Percentiles rank a stretch among this genome's conserved stretches.
Conservation (phyloP, 2,888 invertebrate genomes). For the Listrodromus nycthemerus region DNA sequence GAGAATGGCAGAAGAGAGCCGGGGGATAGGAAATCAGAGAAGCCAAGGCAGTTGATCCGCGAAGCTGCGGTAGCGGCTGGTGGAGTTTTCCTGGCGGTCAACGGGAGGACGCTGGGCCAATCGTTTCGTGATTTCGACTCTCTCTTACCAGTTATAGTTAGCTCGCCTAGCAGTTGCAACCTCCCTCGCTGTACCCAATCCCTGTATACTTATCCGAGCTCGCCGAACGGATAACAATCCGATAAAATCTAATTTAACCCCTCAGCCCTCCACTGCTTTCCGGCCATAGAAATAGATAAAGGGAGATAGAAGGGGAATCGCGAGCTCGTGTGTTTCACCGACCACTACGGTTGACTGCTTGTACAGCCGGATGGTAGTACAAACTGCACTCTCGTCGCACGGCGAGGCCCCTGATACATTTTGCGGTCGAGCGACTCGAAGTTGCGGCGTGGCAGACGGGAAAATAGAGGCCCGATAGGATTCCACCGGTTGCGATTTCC, state of each 20-base stretch:
- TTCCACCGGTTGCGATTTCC: constrained; percentile 47
- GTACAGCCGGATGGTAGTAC: constrained; percentile 47
- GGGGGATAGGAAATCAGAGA: constrained; percentile 32
- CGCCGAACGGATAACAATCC: constrained; percentile 76
- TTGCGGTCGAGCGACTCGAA: constrained; percentile 78
- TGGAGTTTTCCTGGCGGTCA: constrained; percentile 51
- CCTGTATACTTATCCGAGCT: constrained; percentile 68
- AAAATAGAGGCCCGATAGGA: constrained; percentile 75
- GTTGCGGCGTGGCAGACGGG: constrained; percentile 75
- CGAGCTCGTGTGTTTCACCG: constrained; percentile 40
- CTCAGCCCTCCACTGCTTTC: not conserved
- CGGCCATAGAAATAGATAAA: not conserved
- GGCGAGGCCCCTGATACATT: constrained; percentile 78
- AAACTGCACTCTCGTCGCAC: constrained; percentile 70
- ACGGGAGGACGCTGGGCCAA: constrained; percentile 47
- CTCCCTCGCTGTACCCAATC: constrained; percentile 22
- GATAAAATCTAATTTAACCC: constrained; percentile 81
- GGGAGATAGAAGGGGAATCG: not conserved
- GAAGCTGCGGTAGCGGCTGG: constrained; percentile 27
- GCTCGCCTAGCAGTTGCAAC: constrained; percentile 39
- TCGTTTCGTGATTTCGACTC: constrained; percentile 54
- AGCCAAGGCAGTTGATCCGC: constrained; percentile 25
- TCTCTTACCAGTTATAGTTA: constrained; percentile 30
- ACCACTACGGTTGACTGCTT: constrained; percentile 48
- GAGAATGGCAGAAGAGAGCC: constrained; percentile 22